Evolutionary conservation across 1,140 invertebrate species (phyloP).

Genomic region (Nymphalis io): DNA sequence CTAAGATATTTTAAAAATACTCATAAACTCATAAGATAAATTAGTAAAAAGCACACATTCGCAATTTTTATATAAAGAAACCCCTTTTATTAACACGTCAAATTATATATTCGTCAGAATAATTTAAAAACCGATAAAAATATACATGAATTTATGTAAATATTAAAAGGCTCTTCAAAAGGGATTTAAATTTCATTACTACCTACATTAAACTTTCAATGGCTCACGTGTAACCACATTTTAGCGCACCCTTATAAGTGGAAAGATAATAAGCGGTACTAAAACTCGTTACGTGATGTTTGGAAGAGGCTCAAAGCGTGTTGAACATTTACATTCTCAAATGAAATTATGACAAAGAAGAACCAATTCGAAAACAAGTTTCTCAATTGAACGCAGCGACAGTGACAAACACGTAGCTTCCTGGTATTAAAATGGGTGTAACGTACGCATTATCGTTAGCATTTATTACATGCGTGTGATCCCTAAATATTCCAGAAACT

Average conservation of each 20-base stretch:
- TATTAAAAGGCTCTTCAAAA: neutral
- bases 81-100: too few relatives aligned
- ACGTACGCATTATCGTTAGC: slow-evolving; percentile 31
- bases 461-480: slow-evolving; percentile 39
- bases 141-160: neutral
- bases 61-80: too few relatives aligned
- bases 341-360: slow-evolving; percentile 27
- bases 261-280: slow-evolving; percentile 19
- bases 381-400: slow-evolving; percentile 32
- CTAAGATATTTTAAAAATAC: too few relatives aligned
- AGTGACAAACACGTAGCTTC: slow-evolving; percentile 43
- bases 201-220: neutral
- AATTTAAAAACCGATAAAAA: too few relatives aligned
- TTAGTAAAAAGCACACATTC: too few relatives aligned
- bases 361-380: slow-evolving; percentile 20
- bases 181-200: slow-evolving; percentile 8
- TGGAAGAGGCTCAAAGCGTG: slow-evolving; percentile 23
- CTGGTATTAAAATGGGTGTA: slow-evolving; percentile 37
- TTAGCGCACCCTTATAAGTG: slow-evolving; percentile 9
- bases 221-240: slow-evolving; percentile 3
- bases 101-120: too few relatives aligned
- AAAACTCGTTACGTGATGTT: slow-evolving; percentile 25
- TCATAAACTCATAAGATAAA: too few relatives aligned
- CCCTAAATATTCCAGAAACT: slow-evolving; percentile 36
- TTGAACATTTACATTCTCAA: slow-evolving; percentile 27